phyloP scores from a whole-genome alignment of 2,797 vertebrate genomes.

The Siniperca undulata region DNA sequence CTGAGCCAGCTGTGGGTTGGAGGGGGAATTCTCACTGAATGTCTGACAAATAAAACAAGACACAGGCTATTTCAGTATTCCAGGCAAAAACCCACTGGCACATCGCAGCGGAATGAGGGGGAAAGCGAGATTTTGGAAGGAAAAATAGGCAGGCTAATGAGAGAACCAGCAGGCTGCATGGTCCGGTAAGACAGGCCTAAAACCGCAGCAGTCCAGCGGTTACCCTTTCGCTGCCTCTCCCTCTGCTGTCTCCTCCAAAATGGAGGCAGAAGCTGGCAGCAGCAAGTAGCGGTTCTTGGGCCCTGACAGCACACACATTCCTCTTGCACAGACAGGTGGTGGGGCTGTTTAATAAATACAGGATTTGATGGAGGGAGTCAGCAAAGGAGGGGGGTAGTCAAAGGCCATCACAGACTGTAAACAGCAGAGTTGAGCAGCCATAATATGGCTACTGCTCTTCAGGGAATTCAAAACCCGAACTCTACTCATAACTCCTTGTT shows the following conservation, averaged over 20 bases:
- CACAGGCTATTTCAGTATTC: constrained; percentile 81
- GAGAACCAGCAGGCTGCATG: constrained; percentile 75
- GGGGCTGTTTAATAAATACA: constrained; percentile 82
- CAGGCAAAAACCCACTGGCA: constrained; percentile 72
- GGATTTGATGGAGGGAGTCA: constrained; percentile 70
- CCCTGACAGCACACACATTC: constrained; percentile 67
- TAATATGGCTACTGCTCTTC: constrained; percentile 73
- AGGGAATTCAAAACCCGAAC: constrained; percentile 39
- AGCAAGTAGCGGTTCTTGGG: constrained; percentile 25
- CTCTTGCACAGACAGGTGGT: constrained; percentile 78
- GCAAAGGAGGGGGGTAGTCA: constrained; percentile 52
- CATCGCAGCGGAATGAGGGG: constrained; percentile 65
- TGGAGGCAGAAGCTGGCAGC: constrained; percentile 60
- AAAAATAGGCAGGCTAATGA: constrained; percentile 73
- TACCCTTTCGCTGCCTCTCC: constrained; percentile 75
- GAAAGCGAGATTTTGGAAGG: constrained; percentile 67
- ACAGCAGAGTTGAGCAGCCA: constrained; percentile 69
- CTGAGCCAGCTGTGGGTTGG: constrained; percentile 87
- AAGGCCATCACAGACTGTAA: constrained; percentile 75
- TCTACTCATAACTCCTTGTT: constrained; percentile 59
- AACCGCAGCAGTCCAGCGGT: constrained; percentile 79
- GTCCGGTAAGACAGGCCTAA: constrained; percentile 62
- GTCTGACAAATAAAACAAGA: constrained; percentile 85
- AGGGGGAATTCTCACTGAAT: constrained; percentile 85
- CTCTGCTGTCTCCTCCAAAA: constrained; percentile 63